Percentiles rank a stretch among this genome's conserved stretches.
phyloP scores from a whole-genome alignment of 2,888 invertebrate genomes.

The Rosalia funebris region DNA sequence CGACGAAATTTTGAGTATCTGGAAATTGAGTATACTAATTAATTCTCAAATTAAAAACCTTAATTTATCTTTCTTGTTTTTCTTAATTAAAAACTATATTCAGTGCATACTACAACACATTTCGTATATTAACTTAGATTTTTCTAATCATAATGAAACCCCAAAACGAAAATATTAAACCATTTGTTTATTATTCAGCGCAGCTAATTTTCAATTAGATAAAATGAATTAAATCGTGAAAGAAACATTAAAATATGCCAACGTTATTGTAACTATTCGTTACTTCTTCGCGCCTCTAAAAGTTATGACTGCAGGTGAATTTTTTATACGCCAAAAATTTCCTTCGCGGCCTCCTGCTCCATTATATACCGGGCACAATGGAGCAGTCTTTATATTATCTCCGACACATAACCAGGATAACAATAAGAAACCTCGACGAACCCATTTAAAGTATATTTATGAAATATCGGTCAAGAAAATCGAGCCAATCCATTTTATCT shows the following conservation, averaged over 20 bases:
- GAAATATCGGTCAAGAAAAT: constrained; percentile 18
- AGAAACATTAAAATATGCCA: too few species aligned
- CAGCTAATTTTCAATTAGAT: background rate
- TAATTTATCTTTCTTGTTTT: too few species aligned
- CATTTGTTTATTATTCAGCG: too few species aligned
- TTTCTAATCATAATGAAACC: too few species aligned
- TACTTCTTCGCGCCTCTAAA: background rate
- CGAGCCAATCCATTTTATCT: constrained; percentile 17
- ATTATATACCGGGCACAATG: constrained; percentile 4
- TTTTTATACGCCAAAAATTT: constrained; percentile 4
- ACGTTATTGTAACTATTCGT: too few species aligned
- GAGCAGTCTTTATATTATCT: constrained; percentile 8
- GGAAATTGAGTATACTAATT: too few species aligned
- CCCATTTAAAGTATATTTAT: constrained; percentile 18
- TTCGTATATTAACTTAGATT: too few species aligned
- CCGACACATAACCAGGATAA: constrained; percentile 5
- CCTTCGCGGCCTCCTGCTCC: background rate
- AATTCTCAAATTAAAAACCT: too few species aligned
- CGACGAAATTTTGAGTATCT: too few species aligned
- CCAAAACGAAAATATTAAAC: too few species aligned
- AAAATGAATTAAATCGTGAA: background rate
- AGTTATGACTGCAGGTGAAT: background rate
- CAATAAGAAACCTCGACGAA: constrained; percentile 17
- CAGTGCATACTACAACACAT: too few species aligned
- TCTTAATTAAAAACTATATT: too few species aligned